A percentile compares a stretch with the other conserved stretches of the same genome.
phyloP scores from a whole-genome alignment of 2,797 vertebrate species.

The Pitangus sulphuratus region DNA sequence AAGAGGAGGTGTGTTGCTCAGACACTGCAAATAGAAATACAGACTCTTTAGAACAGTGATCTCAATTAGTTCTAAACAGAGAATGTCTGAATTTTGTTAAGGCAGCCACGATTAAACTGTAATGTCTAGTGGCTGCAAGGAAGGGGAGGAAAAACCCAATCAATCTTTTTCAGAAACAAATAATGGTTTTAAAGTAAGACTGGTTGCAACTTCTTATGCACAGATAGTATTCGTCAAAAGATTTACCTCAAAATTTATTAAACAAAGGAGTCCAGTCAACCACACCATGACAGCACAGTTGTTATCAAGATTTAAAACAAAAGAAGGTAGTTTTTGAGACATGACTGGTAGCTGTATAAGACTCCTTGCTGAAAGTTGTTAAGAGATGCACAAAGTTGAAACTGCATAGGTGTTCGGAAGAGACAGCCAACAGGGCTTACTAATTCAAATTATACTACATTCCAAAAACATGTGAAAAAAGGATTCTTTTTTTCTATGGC shows the following conservation, averaged over 20 bases:
- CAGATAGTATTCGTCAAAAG: neutral
- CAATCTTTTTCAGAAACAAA: neutral
- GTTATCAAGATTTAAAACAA: neutral
- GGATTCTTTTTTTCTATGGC: neutral
- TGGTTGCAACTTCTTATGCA: neutral
- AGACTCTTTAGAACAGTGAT: neutral
- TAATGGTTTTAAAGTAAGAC: neutral
- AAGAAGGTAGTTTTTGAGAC: neutral
- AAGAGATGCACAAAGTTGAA: neutral
- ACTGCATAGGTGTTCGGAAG: neutral
- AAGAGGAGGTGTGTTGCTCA: conserved; percentile 96
- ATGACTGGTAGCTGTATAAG: neutral
- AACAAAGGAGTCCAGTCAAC: neutral
- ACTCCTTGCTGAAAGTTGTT: neutral
- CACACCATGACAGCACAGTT: neutral
- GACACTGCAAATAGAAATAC: conserved; percentile 84
- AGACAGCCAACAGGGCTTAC: neutral
- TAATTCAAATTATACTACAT: neutral
- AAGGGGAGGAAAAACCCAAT: neutral
- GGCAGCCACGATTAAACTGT: neutral
- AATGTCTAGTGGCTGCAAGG: neutral
- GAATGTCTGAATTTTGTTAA: neutral
- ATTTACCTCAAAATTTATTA: neutral
- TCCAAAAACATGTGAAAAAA: neutral
- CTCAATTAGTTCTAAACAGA: neutral